Evolutionary conservation across 2,113 vertebrate species (phyloP), one percentile per base, ranked within the genome.

Genomic region (Menura novaehollandiae): DNA sequence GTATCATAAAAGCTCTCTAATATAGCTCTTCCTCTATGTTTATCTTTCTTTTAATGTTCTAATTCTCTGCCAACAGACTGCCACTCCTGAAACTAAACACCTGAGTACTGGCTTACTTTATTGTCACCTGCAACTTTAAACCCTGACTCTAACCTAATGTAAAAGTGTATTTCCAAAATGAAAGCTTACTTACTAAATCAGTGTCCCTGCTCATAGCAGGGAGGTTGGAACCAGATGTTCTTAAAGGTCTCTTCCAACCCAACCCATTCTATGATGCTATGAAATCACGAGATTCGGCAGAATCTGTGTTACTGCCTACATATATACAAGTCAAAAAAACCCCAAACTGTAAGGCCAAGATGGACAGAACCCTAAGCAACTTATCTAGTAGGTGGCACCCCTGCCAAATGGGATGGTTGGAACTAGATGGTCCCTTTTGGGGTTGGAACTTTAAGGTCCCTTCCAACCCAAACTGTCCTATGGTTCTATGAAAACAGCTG

Each of bases 221-320:
- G 6, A 4, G 12, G 7, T 11, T 77, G 41, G 10, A 63, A 63
- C 4, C 19, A 37, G 21, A 55, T 43, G 15, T 17, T 56, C 5
- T 13, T 77, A 18, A 84, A 77, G 10, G 8, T 37, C 15, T 22
- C 19, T 56, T 77, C 35, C 20, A 77, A 33, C 18, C 12, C 30
- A 35, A 28, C 7, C 18, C 18, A 37, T 23, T 43, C 26, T 37
- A 22, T 33, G 32, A 28, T 37, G 22, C 8, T 33, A 56, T 10
- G 3, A 28, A 49, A 77, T 14, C 15, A 51, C 10, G 9, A 37
- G 35, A 53, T 18, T 30, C 0, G 0, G 6, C 12, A 64, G 14
- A 35, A 58, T 12, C 27, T 3, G 0, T 46, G 30, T 27, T 22
- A 35, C 18, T 32, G 18, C 18, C 39, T 7, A 41, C 1, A 6